Conservation (phyloP, 2,113 vertebrate genomes). For the Notothenia rossii region DNA sequence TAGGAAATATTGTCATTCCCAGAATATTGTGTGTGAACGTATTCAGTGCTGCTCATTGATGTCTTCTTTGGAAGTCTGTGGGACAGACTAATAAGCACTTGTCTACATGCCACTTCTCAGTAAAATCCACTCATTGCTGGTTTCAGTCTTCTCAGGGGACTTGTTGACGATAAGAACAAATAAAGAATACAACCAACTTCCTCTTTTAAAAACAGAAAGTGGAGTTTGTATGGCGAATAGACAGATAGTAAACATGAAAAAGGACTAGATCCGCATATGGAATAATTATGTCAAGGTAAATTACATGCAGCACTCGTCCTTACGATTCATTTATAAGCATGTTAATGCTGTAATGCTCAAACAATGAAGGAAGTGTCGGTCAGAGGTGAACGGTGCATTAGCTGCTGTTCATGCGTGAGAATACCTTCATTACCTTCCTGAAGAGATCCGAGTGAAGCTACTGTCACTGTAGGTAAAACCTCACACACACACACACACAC, state of each 20-base stretch:
- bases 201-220: conserved; percentile 6
- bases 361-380: conserved; percentile 41
- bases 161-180: background rate
- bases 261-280: conserved; percentile 11
- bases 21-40: too few relatives aligned
- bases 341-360: conserved; percentile 31
- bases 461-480: conserved; percentile 39
- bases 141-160: conserved; percentile 1
- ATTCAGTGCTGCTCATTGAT: background rate
- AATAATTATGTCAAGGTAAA: conserved; percentile 37
- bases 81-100: background rate
- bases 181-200: background rate
- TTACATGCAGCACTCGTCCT: conserved; percentile 18
- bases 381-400: conserved; percentile 45
- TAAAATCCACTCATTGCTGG: background rate
- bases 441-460: conserved; percentile 31
- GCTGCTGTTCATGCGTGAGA: conserved; percentile 31
- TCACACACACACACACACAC: conserved; percentile 20
- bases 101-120: background rate
- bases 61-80: background rate
- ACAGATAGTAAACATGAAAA: background rate
- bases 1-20: too few relatives aligned
- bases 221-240: background rate
- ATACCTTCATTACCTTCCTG: conserved; percentile 45
- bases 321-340: conserved; percentile 23